Evolutionary conservation across 2,888 invertebrate species (phyloP).

Genomic region (Drosophila macrospina): DNA sequence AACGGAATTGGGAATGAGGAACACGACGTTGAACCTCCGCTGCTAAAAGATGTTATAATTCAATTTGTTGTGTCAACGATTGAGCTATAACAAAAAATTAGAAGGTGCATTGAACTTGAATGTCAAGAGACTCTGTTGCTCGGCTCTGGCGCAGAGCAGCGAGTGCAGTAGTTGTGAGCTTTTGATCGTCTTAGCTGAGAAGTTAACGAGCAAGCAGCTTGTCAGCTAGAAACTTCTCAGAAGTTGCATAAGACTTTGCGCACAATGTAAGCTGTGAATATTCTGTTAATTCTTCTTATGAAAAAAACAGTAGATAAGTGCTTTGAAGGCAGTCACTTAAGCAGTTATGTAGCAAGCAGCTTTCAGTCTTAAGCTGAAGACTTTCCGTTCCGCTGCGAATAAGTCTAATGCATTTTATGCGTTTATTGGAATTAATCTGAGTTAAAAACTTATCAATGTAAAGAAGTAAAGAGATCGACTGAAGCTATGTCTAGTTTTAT

Average conservation of each 20-base stretch:
- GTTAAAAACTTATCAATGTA: too few relatives aligned
- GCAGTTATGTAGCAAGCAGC: too few relatives aligned
- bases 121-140: not conserved
- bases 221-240: not conserved
- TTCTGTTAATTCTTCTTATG: too few relatives aligned
- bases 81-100: constrained; percentile 45
- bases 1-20: not conserved
- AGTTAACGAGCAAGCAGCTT: constrained; percentile 1
- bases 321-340: too few relatives aligned
- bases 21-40: constrained; percentile 1
- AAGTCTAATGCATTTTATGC: too few relatives aligned
- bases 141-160: not conserved
- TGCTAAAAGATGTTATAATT: constrained; percentile 60
- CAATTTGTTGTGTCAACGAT: constrained; percentile 64
- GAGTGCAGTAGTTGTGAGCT: constrained; percentile 6
- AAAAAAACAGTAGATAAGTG: too few relatives aligned
- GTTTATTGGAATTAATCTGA: too few relatives aligned
- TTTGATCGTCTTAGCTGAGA: not conserved
- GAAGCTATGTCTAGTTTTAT: too few relatives aligned
- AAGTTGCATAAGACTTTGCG: not conserved
- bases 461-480: too few relatives aligned
- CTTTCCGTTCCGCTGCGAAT: too few relatives aligned
- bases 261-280: too few relatives aligned
- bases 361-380: too few relatives aligned
- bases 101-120: constrained; percentile 54